A percentile compares a stretch with the other conserved stretches of the same genome.
Conservation (phyloP, 2,888 invertebrate species). For the Lochmaea capreae region DNA sequence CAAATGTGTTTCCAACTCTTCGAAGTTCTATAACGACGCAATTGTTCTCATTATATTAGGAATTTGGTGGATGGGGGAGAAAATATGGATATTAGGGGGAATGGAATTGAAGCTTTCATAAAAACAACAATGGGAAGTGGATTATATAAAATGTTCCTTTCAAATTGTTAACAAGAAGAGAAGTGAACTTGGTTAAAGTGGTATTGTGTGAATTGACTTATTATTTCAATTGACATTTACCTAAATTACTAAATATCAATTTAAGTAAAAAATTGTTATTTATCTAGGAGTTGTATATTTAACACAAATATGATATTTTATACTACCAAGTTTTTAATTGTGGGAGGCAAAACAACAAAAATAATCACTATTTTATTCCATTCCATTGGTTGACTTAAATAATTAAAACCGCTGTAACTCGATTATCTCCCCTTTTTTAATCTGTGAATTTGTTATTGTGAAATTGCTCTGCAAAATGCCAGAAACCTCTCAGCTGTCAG, state of each 20-base stretch:
- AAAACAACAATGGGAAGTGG: conserved; percentile 7
- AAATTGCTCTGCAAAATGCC: no score
- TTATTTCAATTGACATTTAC: conserved; percentile 1
- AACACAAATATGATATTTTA: no score
- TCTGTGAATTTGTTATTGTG: no score
- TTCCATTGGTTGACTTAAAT: no score
- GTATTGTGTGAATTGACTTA: background rate
- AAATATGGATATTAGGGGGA: background rate
- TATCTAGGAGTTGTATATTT: no score
- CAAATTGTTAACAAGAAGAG: background rate
- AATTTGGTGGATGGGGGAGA: background rate
- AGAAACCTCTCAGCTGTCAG: no score
- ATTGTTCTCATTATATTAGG: background rate
- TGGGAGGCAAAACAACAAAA: no score
- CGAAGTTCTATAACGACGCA: background rate
- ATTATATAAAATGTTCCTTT: conserved; percentile 1
- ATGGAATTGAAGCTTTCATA: background rate
- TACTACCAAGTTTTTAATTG: no score
- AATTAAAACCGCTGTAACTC: no score
- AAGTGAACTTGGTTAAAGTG: background rate
- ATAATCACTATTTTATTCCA: no score
- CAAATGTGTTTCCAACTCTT: background rate
- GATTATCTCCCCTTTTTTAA: no score
- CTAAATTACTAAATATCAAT: background rate
- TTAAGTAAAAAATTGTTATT: no score